Evolutionary conservation across 2,888 invertebrate species (phyloP), one percentile per base, ranked within the genome.

Genomic region (Dimorphilus gyrociliatus): DNA sequence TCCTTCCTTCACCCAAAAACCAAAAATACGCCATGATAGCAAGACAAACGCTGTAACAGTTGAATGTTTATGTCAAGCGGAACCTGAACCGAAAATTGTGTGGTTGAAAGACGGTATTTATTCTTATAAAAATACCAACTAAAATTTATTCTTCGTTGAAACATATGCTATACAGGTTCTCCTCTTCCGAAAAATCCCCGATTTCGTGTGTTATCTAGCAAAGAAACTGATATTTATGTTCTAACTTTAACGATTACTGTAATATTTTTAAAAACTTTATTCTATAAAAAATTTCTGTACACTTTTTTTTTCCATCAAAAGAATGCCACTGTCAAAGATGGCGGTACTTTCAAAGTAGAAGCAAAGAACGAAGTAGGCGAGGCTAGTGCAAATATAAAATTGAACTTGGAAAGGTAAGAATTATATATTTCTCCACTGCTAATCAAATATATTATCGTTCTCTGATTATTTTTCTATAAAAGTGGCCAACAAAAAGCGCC

Each of bases 321-420:
- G 63, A 85, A 85, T 49, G 78, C 79, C 54, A 78, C 76, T 51
- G 70, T 72, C 41, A 50, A 47, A 6, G 92, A 92, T 66, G 48
- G 49, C 13, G 97, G 94, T 50, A 85, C 86, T 68, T 97, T 94
- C 72, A 78, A 90, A 61, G 92, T 94, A 71, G 90, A 90, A 67
- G 97, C 94, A 55, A 85, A 90, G 72, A 97, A 97, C 72, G 75
- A 78, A 63, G 79, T 77, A 68, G 97, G 97, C 65, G 94, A 97
- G 73, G 90, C 88, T 71, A 97, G 92, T 72, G 94, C 97, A 54
- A 97, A 92, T 69, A 94, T 97, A 70, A 86, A 90, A 62, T 79
- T 97, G 60, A 97, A 97, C 69, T 88, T 94, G 72, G 52, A 52
- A 32, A 39, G 37, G 47, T 47, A 33, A 42, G 44, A 35, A 30